Evolutionary conservation across 1,140 invertebrate species (phyloP).

Genomic region (Cylas formicarius): DNA sequence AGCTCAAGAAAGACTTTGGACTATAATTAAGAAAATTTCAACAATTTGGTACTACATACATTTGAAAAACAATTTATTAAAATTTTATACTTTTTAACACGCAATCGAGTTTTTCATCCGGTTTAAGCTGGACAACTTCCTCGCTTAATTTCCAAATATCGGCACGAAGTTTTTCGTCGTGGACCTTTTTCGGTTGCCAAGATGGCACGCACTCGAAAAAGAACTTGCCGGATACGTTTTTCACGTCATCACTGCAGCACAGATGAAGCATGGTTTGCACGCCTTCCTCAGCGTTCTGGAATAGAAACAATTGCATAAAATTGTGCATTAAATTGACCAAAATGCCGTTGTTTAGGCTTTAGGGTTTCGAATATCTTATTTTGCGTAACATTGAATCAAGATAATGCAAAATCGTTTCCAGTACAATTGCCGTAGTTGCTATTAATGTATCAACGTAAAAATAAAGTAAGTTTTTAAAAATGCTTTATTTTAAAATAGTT

Average conservation of each 20-base stretch:
- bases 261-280: slow-evolving; percentile 37
- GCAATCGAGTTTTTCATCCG: slow-evolving; percentile 1
- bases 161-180: background rate
- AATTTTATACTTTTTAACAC: slow-evolving; percentile 1
- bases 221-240: slow-evolving; percentile 37
- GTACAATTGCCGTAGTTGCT: too few species aligned
- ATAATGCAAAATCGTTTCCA: too few species aligned
- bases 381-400: too few species aligned
- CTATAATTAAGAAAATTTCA: too few species aligned
- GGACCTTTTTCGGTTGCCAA: slow-evolving; percentile 4
- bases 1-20: too few species aligned
- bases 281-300: slow-evolving; percentile 30
- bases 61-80: background rate
- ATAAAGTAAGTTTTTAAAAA: too few species aligned
- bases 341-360: too few species aligned
- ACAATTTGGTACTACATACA: background rate
- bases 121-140: slow-evolving; percentile 1
- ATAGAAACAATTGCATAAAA: too few species aligned
- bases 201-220: slow-evolving; percentile 24
- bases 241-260: slow-evolving; percentile 35
- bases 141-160: slow-evolving; percentile 8
- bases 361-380: too few species aligned
- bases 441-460: too few species aligned
- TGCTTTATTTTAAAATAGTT: too few species aligned
- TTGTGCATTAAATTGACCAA: too few species aligned